These are phyloP conservation scores for Procavia capensis DNA, from an alignment of 2,113 vertebrate genomes.

Conservation along the genomic window DNA sequence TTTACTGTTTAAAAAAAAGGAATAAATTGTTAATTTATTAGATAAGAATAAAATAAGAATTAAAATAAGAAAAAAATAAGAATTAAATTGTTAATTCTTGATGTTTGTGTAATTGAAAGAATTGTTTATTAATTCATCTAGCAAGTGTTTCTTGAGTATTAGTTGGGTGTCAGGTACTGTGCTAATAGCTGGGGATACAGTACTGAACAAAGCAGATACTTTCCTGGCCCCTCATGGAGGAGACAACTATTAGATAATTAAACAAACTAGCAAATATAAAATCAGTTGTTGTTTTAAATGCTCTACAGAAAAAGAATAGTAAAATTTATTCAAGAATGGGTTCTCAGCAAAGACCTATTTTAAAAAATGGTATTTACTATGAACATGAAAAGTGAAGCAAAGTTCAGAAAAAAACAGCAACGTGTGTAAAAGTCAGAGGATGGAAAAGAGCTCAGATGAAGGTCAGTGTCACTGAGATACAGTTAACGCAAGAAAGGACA, in stretches of 20 bases:
- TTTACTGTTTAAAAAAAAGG: background rate
- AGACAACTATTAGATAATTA: background rate
- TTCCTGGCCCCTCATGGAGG: too few relatives aligned
- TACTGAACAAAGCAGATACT: background rate
- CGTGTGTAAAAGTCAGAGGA: background rate
- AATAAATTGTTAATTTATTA: background rate
- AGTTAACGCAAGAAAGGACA: background rate
- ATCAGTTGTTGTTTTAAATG: background rate
- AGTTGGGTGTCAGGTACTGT: background rate
- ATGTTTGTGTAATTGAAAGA: too few relatives aligned
- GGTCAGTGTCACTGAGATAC: background rate
- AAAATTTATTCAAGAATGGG: background rate
- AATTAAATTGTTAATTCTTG: too few relatives aligned
- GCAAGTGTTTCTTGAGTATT: background rate
- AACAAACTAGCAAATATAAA: background rate
- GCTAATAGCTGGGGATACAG: background rate
- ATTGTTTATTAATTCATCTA: background rate
- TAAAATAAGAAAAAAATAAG: background rate
- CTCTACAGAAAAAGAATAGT: background rate
- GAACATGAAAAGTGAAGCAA: background rate
- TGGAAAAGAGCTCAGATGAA: background rate
- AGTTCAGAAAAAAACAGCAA: background rate
- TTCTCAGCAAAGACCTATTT: background rate
- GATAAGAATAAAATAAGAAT: too few relatives aligned
- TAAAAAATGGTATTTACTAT: background rate